Conservation (phyloP, 2,888 invertebrate species). For the Athalia cordata region DNA sequence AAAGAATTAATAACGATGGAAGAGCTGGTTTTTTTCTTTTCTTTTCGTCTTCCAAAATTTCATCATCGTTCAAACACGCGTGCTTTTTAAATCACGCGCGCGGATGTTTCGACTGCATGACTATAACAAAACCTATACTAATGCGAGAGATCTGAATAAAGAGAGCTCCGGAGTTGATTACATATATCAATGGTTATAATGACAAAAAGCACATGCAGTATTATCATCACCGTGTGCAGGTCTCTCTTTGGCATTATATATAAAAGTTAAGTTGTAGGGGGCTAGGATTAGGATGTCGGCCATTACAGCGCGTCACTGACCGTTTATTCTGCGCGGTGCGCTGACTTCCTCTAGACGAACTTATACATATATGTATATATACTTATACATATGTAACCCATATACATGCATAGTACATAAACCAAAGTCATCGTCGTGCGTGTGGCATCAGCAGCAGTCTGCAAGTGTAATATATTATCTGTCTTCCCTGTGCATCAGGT, state of each 20-base stretch:
- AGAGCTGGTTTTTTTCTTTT: too few relatives aligned
- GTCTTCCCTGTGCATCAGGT: background rate
- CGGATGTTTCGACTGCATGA: too few relatives aligned
- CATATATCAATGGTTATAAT: constrained; percentile 60
- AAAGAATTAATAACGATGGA: too few relatives aligned
- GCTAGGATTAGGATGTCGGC: constrained; percentile 73
- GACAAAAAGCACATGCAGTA: constrained; percentile 68
- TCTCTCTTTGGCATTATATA: constrained; percentile 53
- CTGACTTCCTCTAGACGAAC: constrained; percentile 70
- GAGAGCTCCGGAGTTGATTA: constrained; percentile 59
- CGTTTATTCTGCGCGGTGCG: constrained; percentile 70
- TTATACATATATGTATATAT: constrained; percentile 48
- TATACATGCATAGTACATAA: background rate
- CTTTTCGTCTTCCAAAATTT: too few relatives aligned
- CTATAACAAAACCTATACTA: too few relatives aligned
- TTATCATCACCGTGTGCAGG: constrained; percentile 63
- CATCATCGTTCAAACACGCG: too few relatives aligned
- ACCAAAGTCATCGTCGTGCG: constrained; percentile 7
- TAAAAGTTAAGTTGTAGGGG: constrained; percentile 70
- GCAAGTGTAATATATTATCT: background rate
- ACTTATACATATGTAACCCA: constrained; percentile 39
- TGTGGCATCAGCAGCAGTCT: constrained; percentile 10
- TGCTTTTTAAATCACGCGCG: too few relatives aligned
- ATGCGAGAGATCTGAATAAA: background rate
- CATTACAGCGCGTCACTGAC: constrained; percentile 73